A percentile compares a stretch with the other conserved stretches of the same genome.
These are phyloP conservation scores for Climacteris rufus DNA, from an alignment of 2,113 vertebrate genomes.

Conservation along the genomic window DNA sequence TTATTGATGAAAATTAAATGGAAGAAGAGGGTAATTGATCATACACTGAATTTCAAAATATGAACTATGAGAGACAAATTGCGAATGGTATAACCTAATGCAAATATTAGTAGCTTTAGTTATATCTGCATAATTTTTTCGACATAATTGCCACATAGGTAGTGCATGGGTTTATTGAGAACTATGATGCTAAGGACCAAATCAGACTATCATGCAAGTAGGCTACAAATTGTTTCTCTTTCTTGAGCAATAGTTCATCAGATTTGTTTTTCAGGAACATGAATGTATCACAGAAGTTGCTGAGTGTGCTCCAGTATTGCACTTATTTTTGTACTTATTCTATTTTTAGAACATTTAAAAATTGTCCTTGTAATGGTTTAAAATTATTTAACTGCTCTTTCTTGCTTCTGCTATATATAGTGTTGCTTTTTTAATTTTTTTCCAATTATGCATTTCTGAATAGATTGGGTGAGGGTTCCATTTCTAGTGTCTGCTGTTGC, in stretches of 20 bases:
- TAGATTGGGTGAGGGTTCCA: background rate
- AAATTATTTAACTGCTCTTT: background rate
- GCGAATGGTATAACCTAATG: background rate
- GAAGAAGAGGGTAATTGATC: background rate
- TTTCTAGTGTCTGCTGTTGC: background rate
- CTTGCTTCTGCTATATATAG: background rate
- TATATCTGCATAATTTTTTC: background rate
- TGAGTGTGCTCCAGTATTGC: background rate
- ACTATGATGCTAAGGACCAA: background rate
- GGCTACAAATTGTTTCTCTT: background rate
- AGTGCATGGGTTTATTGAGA: background rate
- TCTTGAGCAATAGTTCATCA: background rate
- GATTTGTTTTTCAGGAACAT: background rate
- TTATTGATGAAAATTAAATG: background rate
- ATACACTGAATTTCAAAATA: background rate
- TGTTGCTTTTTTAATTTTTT: background rate
- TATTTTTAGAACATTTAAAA: background rate
- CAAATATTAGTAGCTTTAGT: background rate
- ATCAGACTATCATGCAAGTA: background rate
- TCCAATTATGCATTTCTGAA: background rate
- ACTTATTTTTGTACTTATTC: background rate
- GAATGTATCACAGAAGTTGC: background rate
- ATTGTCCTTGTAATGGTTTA: background rate
- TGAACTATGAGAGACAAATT: background rate
- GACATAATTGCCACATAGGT: background rate